A percentile compares a stretch with the other conserved stretches of the same genome.
Conservation (phyloP, 1,140 invertebrate species). For the Lamellibrachia luymesi region DNA sequence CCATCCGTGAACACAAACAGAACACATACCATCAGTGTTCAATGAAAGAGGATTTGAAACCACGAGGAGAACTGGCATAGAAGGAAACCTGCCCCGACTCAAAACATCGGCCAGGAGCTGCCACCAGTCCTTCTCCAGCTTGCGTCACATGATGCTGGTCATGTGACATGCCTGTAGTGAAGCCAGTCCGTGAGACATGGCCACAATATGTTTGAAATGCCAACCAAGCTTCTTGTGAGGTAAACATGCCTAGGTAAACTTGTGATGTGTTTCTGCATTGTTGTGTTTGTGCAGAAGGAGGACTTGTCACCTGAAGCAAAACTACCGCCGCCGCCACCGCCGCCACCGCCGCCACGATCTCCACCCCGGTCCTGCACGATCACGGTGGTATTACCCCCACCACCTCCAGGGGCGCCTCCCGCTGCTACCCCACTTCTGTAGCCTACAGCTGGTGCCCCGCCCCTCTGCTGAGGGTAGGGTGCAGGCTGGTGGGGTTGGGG, state of each 20-base stretch:
- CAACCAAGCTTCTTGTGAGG: background rate
- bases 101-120: too few species aligned
- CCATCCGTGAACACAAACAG: too few species aligned
- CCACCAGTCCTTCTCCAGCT: too few species aligned
- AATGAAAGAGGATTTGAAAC: too few species aligned
- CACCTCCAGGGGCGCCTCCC: background rate
- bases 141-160: too few species aligned
- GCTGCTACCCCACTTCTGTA: background rate
- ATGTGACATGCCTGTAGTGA: too few species aligned
- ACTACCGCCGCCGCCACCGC: background rate
- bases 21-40: too few species aligned
- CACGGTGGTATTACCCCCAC: constrained; percentile 17
- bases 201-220: too few species aligned
- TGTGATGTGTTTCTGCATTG: background rate
- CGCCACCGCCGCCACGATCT: background rate
- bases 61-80: too few species aligned
- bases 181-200: too few species aligned
- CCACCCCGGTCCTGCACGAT: constrained; percentile 14
- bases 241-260: too few species aligned
- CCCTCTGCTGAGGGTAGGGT: constrained; percentile 1
- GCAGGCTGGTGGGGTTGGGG: background rate
- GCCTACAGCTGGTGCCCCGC: background rate
- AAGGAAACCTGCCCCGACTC: too few species aligned
- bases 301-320: background rate
- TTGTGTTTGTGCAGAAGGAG: background rate